A percentile compares a stretch with the other conserved stretches of the same genome.
Conservation (phyloP, 2,113 vertebrate genomes). For the Montifringilla adamsi region DNA sequence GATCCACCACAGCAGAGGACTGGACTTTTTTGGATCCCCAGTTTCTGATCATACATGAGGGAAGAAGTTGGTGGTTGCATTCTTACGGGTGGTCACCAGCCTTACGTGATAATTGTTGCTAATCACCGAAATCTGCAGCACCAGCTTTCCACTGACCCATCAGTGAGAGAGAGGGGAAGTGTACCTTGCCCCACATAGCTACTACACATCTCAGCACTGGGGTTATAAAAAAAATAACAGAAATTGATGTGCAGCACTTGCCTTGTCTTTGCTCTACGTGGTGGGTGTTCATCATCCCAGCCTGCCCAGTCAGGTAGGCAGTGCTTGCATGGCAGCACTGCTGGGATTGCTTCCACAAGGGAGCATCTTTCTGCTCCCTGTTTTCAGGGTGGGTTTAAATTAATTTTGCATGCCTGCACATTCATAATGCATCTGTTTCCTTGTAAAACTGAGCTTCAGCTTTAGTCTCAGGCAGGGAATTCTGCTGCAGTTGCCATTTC, state of each 20-base stretch:
- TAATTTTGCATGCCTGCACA: neutral
- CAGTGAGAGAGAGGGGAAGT: neutral
- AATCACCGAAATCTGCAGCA: neutral
- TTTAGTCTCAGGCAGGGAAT: neutral
- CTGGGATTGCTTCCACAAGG: neutral
- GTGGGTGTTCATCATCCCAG: accelerated
- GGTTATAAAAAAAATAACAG: neutral
- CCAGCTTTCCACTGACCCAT: neutral
- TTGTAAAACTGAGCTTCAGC: neutral
- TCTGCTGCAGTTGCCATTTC: neutral
- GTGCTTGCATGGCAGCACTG: neutral
- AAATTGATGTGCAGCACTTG: neutral
- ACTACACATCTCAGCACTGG: neutral
- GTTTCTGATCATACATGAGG: neutral
- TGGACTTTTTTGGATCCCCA: neutral
- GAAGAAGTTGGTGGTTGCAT: neutral
- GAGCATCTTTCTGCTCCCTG: neutral
- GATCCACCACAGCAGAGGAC: neutral
- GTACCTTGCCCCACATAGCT: neutral
- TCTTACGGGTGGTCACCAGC: neutral
- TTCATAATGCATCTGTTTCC: neutral
- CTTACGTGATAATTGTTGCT: neutral
- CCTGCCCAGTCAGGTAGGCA: neutral
- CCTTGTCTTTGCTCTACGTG: neutral
- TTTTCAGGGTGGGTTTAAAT: neutral